Evolutionary conservation across 2,113 vertebrate species (phyloP).

Genomic region (Elanoides forficatus): DNA sequence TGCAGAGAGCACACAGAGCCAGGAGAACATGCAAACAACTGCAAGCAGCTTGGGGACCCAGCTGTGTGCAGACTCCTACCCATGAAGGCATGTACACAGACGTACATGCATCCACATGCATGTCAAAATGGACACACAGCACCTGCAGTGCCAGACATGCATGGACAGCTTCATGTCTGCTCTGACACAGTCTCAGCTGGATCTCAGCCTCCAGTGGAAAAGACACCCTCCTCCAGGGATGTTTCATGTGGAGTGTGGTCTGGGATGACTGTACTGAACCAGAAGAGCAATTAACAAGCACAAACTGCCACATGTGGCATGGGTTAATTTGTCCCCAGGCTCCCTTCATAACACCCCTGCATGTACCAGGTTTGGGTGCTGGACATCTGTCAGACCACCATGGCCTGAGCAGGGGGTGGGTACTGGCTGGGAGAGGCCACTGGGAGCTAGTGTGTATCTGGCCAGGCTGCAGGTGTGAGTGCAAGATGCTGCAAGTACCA

Average conservation of each 20-base stretch:
- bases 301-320: neutral
- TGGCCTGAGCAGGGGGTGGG: neutral
- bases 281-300: neutral
- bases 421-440: neutral
- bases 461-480: neutral
- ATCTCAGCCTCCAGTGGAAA: neutral
- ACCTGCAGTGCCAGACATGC: neutral
- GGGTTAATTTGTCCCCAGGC: neutral
- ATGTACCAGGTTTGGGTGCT: neutral
- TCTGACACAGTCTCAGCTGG: neutral
- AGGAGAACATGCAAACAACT: neutral
- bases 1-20: neutral
- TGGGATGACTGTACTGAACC: neutral
- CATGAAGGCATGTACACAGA: neutral
- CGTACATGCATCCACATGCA: neutral
- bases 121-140: neutral
- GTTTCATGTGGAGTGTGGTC: neutral
- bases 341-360: neutral
- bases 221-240: neutral
- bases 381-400: neutral
- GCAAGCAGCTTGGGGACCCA: neutral
- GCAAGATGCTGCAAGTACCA: neutral
- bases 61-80: neutral
- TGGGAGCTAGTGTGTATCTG: fast-evolving
- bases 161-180: neutral